These are phyloP conservation scores for Aphis gossypii DNA, from an alignment of 1,140 invertebrate genomes.

Conservation along the genomic window DNA sequence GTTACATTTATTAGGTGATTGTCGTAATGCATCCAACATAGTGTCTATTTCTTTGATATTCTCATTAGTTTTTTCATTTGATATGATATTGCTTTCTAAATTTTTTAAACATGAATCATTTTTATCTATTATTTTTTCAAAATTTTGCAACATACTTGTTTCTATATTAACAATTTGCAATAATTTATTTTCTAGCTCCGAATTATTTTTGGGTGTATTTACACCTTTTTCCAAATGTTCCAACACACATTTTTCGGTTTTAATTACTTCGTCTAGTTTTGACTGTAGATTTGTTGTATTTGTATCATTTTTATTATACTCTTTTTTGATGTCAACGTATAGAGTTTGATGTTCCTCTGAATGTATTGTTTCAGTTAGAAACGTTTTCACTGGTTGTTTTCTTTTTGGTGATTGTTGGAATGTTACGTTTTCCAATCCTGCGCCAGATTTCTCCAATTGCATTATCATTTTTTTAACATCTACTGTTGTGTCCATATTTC, in stretches of 20 bases:
- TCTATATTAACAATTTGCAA: slow-evolving; percentile 60
- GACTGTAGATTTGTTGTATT: slow-evolving; percentile 42
- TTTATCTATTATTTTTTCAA: slow-evolving; percentile 58
- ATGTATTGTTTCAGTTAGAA: not conserved
- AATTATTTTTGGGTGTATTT: slow-evolving; percentile 64
- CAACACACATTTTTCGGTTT: slow-evolving; percentile 61
- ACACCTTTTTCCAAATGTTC: slow-evolving; percentile 60
- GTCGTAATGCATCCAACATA: not conserved
- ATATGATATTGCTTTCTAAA: not conserved
- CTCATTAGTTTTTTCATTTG: not conserved
- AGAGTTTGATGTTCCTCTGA: not conserved
- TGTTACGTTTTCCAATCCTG: not conserved
- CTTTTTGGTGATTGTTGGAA: not conserved
- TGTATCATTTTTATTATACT: not conserved
- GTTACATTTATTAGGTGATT: not conserved
- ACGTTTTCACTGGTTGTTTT: not conserved
- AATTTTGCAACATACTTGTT: slow-evolving; percentile 60
- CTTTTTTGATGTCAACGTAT: not conserved
- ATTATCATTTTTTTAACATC: slow-evolving; percentile 33
- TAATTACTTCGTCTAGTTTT: slow-evolving; percentile 61
- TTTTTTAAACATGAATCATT: slow-evolving; percentile 30
- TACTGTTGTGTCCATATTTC: not conserved
- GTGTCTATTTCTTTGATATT: not conserved
- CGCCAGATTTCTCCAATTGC: not conserved
- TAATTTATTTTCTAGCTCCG: slow-evolving; percentile 59